Evolutionary conservation across 2,113 vertebrate species (phyloP), one percentile per base, ranked within the genome.

Genomic region (Arenaria interpres): DNA sequence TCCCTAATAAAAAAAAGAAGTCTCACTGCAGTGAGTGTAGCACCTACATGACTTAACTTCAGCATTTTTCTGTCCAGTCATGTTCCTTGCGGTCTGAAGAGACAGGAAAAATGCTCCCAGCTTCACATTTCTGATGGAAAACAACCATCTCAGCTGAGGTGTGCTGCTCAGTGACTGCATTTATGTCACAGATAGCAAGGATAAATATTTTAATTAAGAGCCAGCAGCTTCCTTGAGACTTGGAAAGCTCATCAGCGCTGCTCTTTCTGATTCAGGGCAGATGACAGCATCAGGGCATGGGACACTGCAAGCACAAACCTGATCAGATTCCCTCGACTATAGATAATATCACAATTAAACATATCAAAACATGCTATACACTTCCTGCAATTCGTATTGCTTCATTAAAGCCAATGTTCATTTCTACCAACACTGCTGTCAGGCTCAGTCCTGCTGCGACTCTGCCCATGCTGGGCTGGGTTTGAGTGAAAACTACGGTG

Each of bases 371-470:
- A 89, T 43, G 60, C 19, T 64, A 74, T 54, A 43, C 27, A 35
- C 50, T 88, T 95, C n/a, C 72, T 59, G 56, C 16, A 5, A 62
- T 48, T 72, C 1, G 0, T 16, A 48, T 51, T 25, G 41, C 17
- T 78, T 92, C 6, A 1, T 72, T 75, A 81, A 77, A 93, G 33
- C 33, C 14, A 54, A 25, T 35, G 18, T 19, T 86, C 4, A 0
- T 63, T 84, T 93, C 60, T 75, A 41, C 37, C 16, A 90, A n/a
- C 10, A 9, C 14, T 63, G 41, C 41, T 4, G 3, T 57, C 3
- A 7, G 37, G 32, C 37, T 94, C 0, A 0, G 35, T 28, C 60
- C 75, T 72, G 12, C 35, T 82, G 18, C 3, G 2, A 20, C 24
- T 60, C 53, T 86, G 37, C 46, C 59, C 1, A 0, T 48, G 20